phyloP scores from a whole-genome alignment of 2,888 invertebrate genomes.

The Adelphocoris suturalis region DNA sequence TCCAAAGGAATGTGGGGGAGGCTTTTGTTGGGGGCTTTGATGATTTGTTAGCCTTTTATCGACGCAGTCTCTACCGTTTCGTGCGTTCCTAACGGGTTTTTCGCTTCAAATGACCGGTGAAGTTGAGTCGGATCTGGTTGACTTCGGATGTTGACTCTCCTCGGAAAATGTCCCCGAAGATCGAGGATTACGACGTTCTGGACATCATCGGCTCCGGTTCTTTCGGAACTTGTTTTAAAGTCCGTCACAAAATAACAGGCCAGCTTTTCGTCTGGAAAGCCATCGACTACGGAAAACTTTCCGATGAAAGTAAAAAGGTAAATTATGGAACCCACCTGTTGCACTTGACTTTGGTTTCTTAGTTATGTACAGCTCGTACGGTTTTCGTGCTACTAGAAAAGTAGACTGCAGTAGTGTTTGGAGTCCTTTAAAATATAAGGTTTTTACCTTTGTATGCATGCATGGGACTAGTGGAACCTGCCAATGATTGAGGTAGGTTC shows the following conservation, averaged over 20 bases:
- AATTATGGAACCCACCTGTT: neutral
- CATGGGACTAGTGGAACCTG: no score
- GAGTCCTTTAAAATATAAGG: no score
- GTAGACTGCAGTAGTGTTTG: no score
- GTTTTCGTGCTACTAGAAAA: no score
- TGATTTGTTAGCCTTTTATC: neutral
- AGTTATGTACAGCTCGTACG: no score
- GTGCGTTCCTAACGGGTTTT: slow-evolving; percentile 18
- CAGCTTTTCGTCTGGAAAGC: slow-evolving; percentile 83
- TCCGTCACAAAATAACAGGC: slow-evolving; percentile 81
- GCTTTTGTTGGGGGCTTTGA: neutral
- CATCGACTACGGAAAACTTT: slow-evolving; percentile 81
- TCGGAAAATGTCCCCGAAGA: slow-evolving; percentile 34
- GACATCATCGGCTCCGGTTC: slow-evolving; percentile 82
- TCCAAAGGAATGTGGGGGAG: neutral
- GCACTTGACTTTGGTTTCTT: neutral
- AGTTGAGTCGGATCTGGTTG: neutral
- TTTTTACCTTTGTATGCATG: no score
- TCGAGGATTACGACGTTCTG: slow-evolving; percentile 81
- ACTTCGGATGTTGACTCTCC: slow-evolving; percentile 1
- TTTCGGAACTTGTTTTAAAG: slow-evolving; percentile 83
- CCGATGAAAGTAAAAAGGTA: slow-evolving; percentile 81
- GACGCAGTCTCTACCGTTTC: neutral
- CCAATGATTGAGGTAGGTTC: no score
- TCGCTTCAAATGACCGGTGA: neutral